Percentiles rank a stretch among this genome's conserved stretches.
Evolutionary conservation across 2,888 invertebrate genomes (phyloP).

Genomic region (Aleiodes alternator): DNA sequence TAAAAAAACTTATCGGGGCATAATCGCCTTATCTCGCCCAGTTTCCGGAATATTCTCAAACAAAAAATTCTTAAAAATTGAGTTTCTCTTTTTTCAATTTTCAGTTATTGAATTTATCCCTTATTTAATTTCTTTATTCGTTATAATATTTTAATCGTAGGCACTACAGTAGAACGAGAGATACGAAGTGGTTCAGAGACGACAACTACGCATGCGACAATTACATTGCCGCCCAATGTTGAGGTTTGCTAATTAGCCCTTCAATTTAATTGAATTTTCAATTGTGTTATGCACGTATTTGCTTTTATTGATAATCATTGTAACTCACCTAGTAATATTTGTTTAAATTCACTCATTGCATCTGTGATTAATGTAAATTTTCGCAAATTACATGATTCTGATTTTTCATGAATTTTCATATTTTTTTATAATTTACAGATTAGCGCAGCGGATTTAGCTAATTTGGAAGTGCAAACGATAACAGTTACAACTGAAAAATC

Average conservation of each 20-base stretch:
- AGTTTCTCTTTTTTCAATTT: slow-evolving; percentile 20
- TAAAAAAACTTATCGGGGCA: no score
- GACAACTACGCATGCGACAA: slow-evolving; percentile 73
- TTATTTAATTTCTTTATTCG: slow-evolving; percentile 48
- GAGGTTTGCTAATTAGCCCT: slow-evolving; percentile 68
- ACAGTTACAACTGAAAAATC: slow-evolving; percentile 72
- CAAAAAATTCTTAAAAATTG: background rate
- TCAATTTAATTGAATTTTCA: slow-evolving; percentile 7
- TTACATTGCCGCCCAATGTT: slow-evolving; percentile 73
- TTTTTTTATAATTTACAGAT: slow-evolving; percentile 64
- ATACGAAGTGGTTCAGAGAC: slow-evolving; percentile 73
- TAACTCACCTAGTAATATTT: background rate
- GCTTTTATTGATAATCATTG: slow-evolving; percentile 26
- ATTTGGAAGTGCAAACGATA: slow-evolving; percentile 71
- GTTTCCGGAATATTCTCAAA: no score
- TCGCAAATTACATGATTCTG: background rate
- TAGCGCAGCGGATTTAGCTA: slow-evolving; percentile 72
- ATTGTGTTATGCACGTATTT: slow-evolving; percentile 17
- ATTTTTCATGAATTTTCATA: slow-evolving; percentile 27
- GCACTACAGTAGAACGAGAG: slow-evolving; percentile 74
- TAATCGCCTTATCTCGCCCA: background rate
- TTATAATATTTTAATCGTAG: slow-evolving; percentile 60
- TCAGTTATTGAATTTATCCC: slow-evolving; percentile 54
- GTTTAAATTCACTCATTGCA: background rate
- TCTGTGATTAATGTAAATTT: background rate